Evolutionary conservation across 2,888 invertebrate genomes (phyloP), one percentile per base, ranked within the genome.

Genomic region (Ormia ochracea): DNA sequence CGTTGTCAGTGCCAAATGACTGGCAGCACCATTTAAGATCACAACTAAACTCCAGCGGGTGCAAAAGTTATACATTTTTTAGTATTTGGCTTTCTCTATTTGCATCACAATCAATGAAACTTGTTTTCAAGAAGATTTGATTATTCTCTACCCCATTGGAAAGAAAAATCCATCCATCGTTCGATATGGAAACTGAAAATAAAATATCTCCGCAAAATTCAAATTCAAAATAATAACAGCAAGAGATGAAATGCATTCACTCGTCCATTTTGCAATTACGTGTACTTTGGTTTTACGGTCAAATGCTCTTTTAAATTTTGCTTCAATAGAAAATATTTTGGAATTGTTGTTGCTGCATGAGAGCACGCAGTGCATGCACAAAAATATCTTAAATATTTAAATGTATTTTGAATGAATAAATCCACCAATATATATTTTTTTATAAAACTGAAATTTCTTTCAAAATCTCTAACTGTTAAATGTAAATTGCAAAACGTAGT

Each of bases 211-310:
- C 7, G 9, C 12, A 6, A 50, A 38, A 61, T 23, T n/a, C 41
- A 41, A 10, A 28, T n/a, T n/a, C 33, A 43, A 36, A 36, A 28
- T 10, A 54, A 26, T n/a, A n/a, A n/a, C 36, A 3, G 21, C 10
- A 21, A 41, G 10, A 41, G 21, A 26, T 48, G 10, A n/a, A 9
- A 50, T n/a, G 38, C 12, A 19, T 9, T 17, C 28, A 21, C 10
- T 21, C 17, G 56, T 48, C 48, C 36, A 28, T 14, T 12, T 21
- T 45, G 26, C 21, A 45, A 43, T 41, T 7, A 17, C 58, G 58
- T 66, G 50, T 66, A 23, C 66, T 50, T 43, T 52, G 66, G 74
- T 75, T 75, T 75, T 68, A 66, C 43, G 66, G 19, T 52, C 14
- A 59, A 66, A 68, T 66, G 48, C 41, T 17, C n/a, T 59, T 68